Base-by-base conservation (phyloP, 2,113 vertebrate species). In the Geococcyx californianus region DNA sequence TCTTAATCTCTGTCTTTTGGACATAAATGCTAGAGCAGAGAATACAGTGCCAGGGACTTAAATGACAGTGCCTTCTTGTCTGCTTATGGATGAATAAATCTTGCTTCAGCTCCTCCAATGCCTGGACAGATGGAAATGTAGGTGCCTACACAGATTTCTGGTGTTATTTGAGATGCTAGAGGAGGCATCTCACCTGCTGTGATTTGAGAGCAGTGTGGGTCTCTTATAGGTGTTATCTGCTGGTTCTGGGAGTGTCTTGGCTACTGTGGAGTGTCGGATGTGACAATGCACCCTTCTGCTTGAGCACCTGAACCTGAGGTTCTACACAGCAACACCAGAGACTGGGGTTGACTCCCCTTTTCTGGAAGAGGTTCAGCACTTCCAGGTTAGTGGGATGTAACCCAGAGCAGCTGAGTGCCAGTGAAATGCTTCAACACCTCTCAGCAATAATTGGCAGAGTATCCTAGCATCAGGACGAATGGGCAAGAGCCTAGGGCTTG, bases 311-410 rank as follows among this genome's bases (percentile, higher is more conserved):
- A 83, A 4, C 0, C 20, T 12, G 1, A 1, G 23, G 5, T 44
- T n/a, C 60, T 38, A 58, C 44, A n/a, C 11, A 34, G 36, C 44
- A 70, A 16, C 3, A 6, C 15, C 29, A 31, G n/a, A 14, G 11
- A 40, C 1, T 0, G 0, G 26, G 14, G 8, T 47, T 78, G 75
- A 6, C 6, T 59, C 9, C 4, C 25, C 8, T 74, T 70, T 67
- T 33, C 25, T 89, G 55, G 64, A 89, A 62, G 10, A 63, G 33
- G 24, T 29, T 47, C 34, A 54, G 52, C 40, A 29, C 56, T 84
- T 75, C 47, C 42, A 67, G 47, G 42, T 55, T 3, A 4, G 26
- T 11, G 10, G 38, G 12, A n/a, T 0, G 0, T 29, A 28, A 40
- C 42, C 56, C 19, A 63, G 42, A 31, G 51, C 0, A 0, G 7